Evolutionary conservation across 2,888 invertebrate genomes (phyloP).

Genomic region (Meiosimyza decipiens): DNA sequence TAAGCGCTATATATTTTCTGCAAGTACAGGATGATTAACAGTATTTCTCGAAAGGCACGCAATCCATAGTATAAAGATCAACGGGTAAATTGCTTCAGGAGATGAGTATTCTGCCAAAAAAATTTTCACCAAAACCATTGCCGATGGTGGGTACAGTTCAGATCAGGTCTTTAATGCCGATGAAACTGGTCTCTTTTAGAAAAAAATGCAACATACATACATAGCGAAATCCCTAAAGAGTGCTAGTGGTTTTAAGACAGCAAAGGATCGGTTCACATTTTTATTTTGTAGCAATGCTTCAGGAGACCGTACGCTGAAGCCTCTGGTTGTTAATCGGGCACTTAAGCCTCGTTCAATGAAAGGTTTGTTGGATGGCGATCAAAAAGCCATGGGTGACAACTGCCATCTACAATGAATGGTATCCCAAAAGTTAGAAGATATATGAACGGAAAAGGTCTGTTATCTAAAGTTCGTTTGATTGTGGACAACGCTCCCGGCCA

Average conservation of each 20-base stretch:
- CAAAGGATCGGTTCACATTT: conserved; percentile 45
- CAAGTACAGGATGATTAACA: conserved; percentile 50
- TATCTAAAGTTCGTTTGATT: too few relatives aligned
- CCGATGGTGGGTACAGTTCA: too few relatives aligned
- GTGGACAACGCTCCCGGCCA: too few relatives aligned
- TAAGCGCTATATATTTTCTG: conserved; percentile 36
- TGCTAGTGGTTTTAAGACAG: background rate
- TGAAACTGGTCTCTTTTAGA: too few relatives aligned
- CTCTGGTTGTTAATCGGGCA: conserved; percentile 44
- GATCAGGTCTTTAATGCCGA: fast-evolving
- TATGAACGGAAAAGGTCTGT: too few relatives aligned
- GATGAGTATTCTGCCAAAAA: background rate
- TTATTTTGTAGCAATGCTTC: conserved; percentile 51
- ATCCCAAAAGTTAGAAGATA: too few relatives aligned
- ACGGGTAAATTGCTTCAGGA: background rate
- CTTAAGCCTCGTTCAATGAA: background rate
- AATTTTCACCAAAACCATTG: background rate
- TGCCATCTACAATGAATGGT: too few relatives aligned
- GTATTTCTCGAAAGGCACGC: conserved; percentile 47
- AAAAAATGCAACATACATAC: too few relatives aligned
- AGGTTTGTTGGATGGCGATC: conserved; percentile 50
- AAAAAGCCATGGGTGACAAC: conserved; percentile 48
- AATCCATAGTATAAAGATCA: conserved; percentile 40
- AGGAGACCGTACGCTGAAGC: conserved; percentile 45
- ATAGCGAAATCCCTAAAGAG: too few relatives aligned